Evolutionary conservation across 2,888 invertebrate genomes (phyloP).

Genomic region (Tipula confusa): DNA sequence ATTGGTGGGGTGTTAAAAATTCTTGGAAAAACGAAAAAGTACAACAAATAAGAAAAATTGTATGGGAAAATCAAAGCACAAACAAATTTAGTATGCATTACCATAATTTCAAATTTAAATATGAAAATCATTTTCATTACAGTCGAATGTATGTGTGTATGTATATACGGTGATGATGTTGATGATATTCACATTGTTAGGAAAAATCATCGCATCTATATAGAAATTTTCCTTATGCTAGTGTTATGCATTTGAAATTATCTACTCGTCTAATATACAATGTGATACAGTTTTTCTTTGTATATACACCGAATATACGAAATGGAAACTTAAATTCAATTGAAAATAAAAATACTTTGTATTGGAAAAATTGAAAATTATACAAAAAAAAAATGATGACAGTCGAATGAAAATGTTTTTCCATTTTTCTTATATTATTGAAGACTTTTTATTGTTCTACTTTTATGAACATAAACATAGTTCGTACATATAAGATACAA

Average conservation of each 20-base stretch:
- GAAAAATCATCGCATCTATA: not conserved
- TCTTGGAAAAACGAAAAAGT: not conserved
- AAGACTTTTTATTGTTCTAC: not conserved
- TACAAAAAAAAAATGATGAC: not conserved
- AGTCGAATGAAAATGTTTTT: not conserved
- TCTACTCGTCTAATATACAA: not conserved
- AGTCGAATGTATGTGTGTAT: not conserved
- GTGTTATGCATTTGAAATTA: not conserved
- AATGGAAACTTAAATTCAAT: not conserved
- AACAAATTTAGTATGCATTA: not conserved
- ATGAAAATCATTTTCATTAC: not conserved
- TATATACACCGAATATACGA: too few relatives aligned
- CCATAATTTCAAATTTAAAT: not conserved
- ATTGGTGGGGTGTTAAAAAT: too few relatives aligned
- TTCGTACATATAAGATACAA: not conserved
- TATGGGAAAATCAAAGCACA: not conserved
- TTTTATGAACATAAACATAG: not conserved
- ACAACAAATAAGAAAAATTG: not conserved
- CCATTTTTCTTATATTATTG: not conserved
- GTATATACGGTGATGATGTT: not conserved
- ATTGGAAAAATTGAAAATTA: not conserved
- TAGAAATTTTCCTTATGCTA: not conserved
- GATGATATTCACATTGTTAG: not conserved
- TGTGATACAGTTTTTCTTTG: not conserved
- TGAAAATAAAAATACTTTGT: not conserved